Base-by-base conservation (phyloP, 2,888 invertebrate genomes). In the Netelia melanura region DNA sequence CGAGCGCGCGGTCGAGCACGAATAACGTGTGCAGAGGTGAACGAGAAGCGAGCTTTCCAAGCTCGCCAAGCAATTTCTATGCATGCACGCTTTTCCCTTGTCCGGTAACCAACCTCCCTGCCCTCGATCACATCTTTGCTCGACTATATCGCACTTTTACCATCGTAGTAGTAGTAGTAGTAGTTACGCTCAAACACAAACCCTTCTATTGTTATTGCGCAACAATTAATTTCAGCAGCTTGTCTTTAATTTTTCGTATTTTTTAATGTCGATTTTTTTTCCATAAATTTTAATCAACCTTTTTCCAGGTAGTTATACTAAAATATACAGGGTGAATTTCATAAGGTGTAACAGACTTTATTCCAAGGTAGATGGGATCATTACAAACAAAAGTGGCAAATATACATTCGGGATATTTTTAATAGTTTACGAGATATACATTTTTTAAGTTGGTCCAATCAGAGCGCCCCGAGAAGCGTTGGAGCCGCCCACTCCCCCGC, bases 61-160 rank as follows among this genome's bases (percentile, higher is more conserved):
- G 70, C 78, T 78, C 78, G 61, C 17, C 62, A 48, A 78, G 62
- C 83, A 84, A 84, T 84, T 84, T 76, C 75, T 58, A 80, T 76
- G 80, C 80, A 61, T 61, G 48, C 62, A 30, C 75, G 65, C 64
- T 58, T 48, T 62, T 44, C 54, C 44, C 67, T 65, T 64, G 64
- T 70, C 70, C 62, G 30, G 54, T 56, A 58, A 76, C 17, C n/a
- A 38, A 76, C 30, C 64, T 52, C 43, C 23, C 11, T 71, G 25
- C 64, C 9, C 38, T 65, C 52, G 58, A 21, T 44, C 44, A 2
- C 48, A 11, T 43, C 14, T 54, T 44, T 14, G 17, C 44, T 58
- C 56, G 38, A 1, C 54, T 8, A 70, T 17, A 25, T 38, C n/a
- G 17, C 8, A n/a, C 21, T 30, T 23, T 38, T 10, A 1, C 3